Evolutionary conservation across 1,140 invertebrate genomes (phyloP).

Genomic region (Lordiphosa clarofinis): DNA sequence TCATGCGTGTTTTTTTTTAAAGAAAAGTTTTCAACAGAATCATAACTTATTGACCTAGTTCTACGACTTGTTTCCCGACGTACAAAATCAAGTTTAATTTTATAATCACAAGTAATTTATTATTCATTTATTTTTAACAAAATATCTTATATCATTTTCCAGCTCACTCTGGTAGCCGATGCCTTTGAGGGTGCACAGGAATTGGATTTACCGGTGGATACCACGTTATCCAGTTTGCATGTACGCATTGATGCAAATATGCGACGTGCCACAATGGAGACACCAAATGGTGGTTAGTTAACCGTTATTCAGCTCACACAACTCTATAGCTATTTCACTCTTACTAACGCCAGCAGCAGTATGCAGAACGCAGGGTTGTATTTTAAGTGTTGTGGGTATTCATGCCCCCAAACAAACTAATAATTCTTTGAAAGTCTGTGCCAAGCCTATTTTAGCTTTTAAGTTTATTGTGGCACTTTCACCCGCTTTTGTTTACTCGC

Average conservation of each 20-base stretch:
- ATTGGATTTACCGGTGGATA: conserved; percentile 72
- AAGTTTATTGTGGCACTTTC: conserved; percentile 8
- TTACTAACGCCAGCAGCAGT: conserved; percentile 23
- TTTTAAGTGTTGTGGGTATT: conserved; percentile 28
- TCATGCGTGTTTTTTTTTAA: too few relatives aligned
- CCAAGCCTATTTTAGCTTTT: conserved; percentile 34
- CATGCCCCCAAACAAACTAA: too few relatives aligned
- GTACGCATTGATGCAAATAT: conserved; percentile 74
- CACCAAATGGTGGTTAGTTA: conserved; percentile 79
- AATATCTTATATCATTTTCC: conserved; percentile 10
- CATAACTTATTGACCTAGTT: too few relatives aligned
- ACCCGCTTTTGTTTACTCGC: conserved; percentile 8
- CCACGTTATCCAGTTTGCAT: conserved; percentile 72
- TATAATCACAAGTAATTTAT: background rate
- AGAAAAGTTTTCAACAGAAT: too few relatives aligned
- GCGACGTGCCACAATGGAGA: conserved; percentile 69
- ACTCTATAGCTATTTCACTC: conserved; percentile 35
- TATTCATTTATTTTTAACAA: too few relatives aligned
- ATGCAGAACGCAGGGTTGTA: conserved; percentile 29
- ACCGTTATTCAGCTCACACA: conserved; percentile 18
- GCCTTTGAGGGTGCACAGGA: conserved; percentile 67
- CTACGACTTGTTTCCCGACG: too few relatives aligned
- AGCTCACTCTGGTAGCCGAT: conserved; percentile 74
- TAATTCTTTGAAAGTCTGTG: conserved; percentile 33
- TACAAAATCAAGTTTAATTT: background rate